phyloP scores from a whole-genome alignment of 2,113 vertebrate species.

The Morone saxatilis region DNA sequence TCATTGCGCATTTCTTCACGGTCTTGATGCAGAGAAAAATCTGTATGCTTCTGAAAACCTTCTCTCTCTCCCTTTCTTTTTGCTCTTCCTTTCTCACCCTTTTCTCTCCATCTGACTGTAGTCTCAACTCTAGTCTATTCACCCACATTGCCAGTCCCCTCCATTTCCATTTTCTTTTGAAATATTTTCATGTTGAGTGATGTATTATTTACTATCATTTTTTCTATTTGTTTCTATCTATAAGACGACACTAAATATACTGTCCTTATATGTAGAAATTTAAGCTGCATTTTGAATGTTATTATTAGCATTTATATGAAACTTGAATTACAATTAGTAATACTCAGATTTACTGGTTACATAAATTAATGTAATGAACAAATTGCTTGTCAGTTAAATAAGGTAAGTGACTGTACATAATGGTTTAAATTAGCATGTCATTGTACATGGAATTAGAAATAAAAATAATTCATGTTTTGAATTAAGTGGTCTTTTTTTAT shows the following conservation, averaged over 20 bases:
- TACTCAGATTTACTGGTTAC: neutral
- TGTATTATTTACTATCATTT: constrained; percentile 19
- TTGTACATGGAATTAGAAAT: neutral
- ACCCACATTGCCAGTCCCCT: neutral
- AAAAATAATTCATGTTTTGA: neutral
- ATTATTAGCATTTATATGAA: neutral
- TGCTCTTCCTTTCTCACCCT: neutral
- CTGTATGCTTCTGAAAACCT: neutral
- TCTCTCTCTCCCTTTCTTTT: neutral
- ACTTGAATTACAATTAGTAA: neutral
- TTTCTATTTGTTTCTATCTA: neutral
- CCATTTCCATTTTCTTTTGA: constrained; percentile 7
- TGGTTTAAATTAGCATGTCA: neutral
- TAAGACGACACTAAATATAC: neutral
- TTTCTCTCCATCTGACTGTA: constrained; percentile 16
- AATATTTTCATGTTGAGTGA: neutral
- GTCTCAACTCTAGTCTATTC: constrained; percentile 1
- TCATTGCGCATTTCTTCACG: neutral
- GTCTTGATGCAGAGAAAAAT: constrained; percentile 3
- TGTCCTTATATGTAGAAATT: neutral
- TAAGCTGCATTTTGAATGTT: neutral
- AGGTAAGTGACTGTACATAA: neutral
- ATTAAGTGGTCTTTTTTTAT: neutral
- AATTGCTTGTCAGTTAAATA: constrained; percentile 7
- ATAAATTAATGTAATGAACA: neutral